These are phyloP conservation scores for Brenthis daphne DNA, from an alignment of 2,888 invertebrate genomes.

Conservation along the genomic window DNA sequence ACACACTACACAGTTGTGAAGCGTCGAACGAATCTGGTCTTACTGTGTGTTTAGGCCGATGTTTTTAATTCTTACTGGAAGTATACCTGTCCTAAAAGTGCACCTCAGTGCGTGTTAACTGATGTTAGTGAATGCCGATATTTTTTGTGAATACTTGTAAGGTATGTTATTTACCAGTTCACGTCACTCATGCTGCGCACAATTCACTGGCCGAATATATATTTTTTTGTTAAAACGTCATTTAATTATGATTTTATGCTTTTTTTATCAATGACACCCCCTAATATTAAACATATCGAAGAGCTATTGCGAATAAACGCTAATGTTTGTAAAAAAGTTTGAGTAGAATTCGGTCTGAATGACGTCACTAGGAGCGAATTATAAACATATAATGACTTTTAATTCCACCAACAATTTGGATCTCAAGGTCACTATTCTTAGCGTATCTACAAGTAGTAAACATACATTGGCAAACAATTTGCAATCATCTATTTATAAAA, in stretches of 20 bases:
- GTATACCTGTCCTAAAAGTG: constrained; percentile 47
- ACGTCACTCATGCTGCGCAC: constrained; percentile 59
- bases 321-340: constrained; percentile 51
- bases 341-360: constrained; percentile 68
- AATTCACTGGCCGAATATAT: constrained; percentile 52
- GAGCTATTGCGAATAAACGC: constrained; percentile 41
- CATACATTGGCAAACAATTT: constrained; percentile 67
- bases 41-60: constrained; percentile 59
- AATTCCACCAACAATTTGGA: constrained; percentile 67
- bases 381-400: constrained; percentile 73
- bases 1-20: constrained; percentile 64
- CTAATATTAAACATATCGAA: neutral
- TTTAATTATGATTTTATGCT: neutral
- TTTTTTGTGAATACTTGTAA: constrained; percentile 52
- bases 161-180: constrained; percentile 69
- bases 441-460: constrained; percentile 65
- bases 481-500: constrained; percentile 69
- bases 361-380: constrained; percentile 77
- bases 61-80: constrained; percentile 51
- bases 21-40: constrained; percentile 63
- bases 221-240: constrained; percentile 14
- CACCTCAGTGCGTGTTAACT: constrained; percentile 37
- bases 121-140: constrained; percentile 47
- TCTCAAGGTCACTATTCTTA: constrained; percentile 72
- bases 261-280: neutral